Percentiles rank a stretch among this genome's conserved stretches.
Conservation (phyloP, 1,140 invertebrate species). For the Halictus rubicundus region DNA sequence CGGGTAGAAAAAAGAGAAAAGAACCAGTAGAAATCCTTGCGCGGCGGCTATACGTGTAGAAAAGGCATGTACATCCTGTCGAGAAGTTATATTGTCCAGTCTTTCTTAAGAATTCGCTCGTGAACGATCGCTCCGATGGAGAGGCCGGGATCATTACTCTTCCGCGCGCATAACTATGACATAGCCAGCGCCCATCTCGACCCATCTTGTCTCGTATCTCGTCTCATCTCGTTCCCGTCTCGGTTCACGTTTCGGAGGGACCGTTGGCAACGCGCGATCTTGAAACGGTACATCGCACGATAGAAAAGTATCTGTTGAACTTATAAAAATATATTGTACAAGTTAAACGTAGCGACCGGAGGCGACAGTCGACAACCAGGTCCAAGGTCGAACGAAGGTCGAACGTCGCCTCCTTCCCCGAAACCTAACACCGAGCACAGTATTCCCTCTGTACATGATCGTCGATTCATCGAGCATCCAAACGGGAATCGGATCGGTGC, state of each 20-base stretch:
- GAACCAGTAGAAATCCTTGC: slow-evolving; percentile 33
- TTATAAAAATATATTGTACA: slow-evolving; percentile 65
- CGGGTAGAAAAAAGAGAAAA: not conserved
- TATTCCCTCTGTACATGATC: not conserved
- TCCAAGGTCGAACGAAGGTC: not conserved
- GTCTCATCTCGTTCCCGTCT: not conserved
- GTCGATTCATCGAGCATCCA: not conserved
- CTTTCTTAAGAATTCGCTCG: slow-evolving; percentile 37
- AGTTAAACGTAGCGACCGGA: slow-evolving; percentile 18
- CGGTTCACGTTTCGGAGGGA: not conserved
- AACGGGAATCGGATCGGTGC: too few relatives aligned
- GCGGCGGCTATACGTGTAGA: slow-evolving; percentile 12
- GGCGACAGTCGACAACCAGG: not conserved
- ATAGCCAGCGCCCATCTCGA: too few relatives aligned
- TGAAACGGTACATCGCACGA: slow-evolving; percentile 15
- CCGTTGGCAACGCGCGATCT: not conserved
- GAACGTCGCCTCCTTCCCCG: not conserved
- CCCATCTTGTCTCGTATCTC: too few relatives aligned
- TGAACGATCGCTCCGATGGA: slow-evolving; percentile 10
- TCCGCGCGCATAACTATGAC: not conserved
- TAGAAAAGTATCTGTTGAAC: slow-evolving; percentile 43
- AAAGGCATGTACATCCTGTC: slow-evolving; percentile 43
- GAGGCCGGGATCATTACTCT: not conserved
- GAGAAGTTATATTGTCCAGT: slow-evolving; percentile 59
- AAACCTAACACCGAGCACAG: not conserved